Base-by-base conservation (phyloP, 2,797 vertebrate species). In the Hozukius guyotensis region DNA sequence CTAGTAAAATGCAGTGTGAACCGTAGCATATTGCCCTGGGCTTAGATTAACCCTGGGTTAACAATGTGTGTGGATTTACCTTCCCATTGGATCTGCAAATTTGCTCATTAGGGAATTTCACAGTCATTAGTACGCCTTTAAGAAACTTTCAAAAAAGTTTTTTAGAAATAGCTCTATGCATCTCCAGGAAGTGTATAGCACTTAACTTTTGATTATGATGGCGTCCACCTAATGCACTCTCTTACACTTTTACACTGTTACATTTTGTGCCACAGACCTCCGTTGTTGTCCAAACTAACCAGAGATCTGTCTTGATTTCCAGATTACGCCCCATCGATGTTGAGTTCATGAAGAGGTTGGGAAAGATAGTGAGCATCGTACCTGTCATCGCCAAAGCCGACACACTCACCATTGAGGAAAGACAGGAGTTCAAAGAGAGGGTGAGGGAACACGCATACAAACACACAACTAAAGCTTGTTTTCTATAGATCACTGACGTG, bases 351-450 rank as follows among this genome's bases (percentile, higher is more conserved):
- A 96, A 95, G 88, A 93, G 97, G 62, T 91, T 99, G 81, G 97
- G 97, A 77, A 96, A 93, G 88, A 97, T 98, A 0, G 97, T 98
- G 80, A 99, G 97, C 5, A 97, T 99, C 34, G 97, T 99, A 8
- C 98, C 98, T 0, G 97, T 99, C 89, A 99, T 99, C 0, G 97
- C 98, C 87, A 97, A 98, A 89, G 97, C 98, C 0, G 98, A 99
- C 93, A 98, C 98, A 0, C 96, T 99, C 59, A 99, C 98, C 72
- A 92, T 99, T 5, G 98, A 99, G 60, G 98, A 99, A 77, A 95
- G 98, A 57, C 95, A 96, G 66, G 96, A 97, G 83, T 99, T 99
- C 93, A 98, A 97, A 82, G 95, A 95, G 83, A 95, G 95, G 97
- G 98, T 99, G 82, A 95, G 90, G 18, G 29, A 24, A 62, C 57